A percentile compares a stretch with the other conserved stretches of the same genome.
phyloP scores from a whole-genome alignment of 1,140 invertebrate genomes.

The Aphidius gifuensis region DNA sequence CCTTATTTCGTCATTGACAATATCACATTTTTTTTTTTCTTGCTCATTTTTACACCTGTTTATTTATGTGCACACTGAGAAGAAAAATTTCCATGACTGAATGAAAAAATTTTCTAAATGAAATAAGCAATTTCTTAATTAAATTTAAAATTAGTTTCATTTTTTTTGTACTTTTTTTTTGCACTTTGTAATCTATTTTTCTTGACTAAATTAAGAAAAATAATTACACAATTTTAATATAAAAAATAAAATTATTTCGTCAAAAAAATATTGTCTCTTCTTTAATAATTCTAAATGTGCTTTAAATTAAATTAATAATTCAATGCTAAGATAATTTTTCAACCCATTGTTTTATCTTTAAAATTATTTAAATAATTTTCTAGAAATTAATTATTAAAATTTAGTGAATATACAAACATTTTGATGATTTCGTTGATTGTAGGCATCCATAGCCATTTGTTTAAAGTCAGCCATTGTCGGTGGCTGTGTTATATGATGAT shows the following conservation, averaged over 20 bases:
- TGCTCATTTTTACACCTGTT: background rate
- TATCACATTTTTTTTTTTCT: slow-evolving; percentile 5
- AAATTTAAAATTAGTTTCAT: slow-evolving; percentile 11
- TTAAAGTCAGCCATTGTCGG: slow-evolving; percentile 49
- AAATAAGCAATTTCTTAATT: slow-evolving; percentile 2
- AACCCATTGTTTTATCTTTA: too few species aligned
- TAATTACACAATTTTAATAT: background rate
- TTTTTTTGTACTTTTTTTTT: background rate
- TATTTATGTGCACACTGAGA: too few species aligned
- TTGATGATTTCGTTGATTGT: slow-evolving; percentile 49
- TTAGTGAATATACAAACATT: slow-evolving; percentile 34
- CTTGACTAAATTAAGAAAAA: background rate
- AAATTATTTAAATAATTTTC: too few species aligned
- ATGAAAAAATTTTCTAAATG: too few species aligned
- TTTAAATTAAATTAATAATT: too few species aligned
- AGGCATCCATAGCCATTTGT: slow-evolving; percentile 49
- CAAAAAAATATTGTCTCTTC: too few species aligned
- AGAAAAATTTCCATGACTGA: too few species aligned
- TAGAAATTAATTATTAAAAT: too few species aligned
- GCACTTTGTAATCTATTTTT: background rate
- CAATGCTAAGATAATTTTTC: too few species aligned
- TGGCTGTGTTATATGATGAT: slow-evolving; percentile 36
- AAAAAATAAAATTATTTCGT: too few species aligned
- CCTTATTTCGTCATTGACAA: slow-evolving; percentile 27
- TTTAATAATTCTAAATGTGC: too few species aligned